Conservation (phyloP, 2,888 invertebrate genomes). For the Eurytoma adleriae region DNA sequence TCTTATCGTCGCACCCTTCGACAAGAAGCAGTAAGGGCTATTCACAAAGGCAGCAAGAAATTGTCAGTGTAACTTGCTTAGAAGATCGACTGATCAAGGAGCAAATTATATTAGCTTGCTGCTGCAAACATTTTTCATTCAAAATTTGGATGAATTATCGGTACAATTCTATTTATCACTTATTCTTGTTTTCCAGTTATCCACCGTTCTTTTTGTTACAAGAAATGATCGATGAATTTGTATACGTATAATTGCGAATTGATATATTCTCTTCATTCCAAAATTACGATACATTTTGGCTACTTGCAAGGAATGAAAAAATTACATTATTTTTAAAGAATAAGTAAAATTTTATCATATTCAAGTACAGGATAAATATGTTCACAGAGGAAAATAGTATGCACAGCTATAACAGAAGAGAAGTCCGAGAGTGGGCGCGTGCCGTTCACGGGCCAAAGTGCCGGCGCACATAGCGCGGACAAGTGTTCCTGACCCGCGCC, state of each 20-base stretch:
- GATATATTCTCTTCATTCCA: background rate
- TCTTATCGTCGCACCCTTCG: conserved; percentile 47
- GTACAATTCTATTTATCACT: background rate
- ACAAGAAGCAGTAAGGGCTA: conserved; percentile 45
- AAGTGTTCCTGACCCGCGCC: background rate
- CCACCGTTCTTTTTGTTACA: too few species aligned
- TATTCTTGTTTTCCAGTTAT: too few species aligned
- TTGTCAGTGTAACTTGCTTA: conserved; percentile 15
- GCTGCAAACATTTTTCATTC: background rate
- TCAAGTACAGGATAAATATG: too few species aligned
- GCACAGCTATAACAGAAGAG: background rate
- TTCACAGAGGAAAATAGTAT: background rate
- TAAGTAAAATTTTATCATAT: too few species aligned
- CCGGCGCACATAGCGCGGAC: too few species aligned
- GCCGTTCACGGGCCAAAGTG: conserved; percentile 15
- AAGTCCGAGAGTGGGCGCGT: conserved; percentile 17
- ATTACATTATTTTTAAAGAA: too few species aligned
- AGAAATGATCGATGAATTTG: too few species aligned
- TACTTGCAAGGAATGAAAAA: too few species aligned
- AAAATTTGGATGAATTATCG: too few species aligned
- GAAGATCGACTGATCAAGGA: conserved; percentile 12
- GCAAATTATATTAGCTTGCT: conserved; percentile 6
- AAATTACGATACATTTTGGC: too few species aligned
- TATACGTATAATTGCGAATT: background rate
- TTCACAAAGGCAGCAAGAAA: conserved; percentile 46